Evolutionary conservation across 1,140 invertebrate species (phyloP).

Genomic region (Stegodyphus dumicola): DNA sequence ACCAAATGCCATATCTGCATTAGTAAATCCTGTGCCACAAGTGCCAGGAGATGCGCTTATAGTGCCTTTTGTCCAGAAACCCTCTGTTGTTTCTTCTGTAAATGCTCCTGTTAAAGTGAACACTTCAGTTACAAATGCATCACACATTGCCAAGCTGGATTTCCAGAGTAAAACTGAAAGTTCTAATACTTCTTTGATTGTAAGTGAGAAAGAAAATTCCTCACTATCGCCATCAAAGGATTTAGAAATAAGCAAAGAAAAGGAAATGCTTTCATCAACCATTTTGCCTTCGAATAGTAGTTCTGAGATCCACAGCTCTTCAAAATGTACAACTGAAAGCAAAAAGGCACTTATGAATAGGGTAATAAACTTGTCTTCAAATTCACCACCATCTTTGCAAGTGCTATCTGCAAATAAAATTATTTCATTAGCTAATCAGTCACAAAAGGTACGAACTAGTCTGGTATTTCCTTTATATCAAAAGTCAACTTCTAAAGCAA

Average conservation of each 20-base stretch:
- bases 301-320: not conserved
- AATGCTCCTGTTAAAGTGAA: not conserved
- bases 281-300: not conserved
- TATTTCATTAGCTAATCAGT: constrained; percentile 45
- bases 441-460: constrained; percentile 24
- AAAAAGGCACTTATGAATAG: too few species aligned
- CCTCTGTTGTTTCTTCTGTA: not conserved
- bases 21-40: constrained; percentile 28
- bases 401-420: constrained; percentile 56
- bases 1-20: constrained; percentile 24
- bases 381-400: constrained; percentile 47
- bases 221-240: not conserved
- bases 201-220: not conserved
- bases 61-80: constrained; percentile 44
- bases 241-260: not conserved
- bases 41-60: constrained; percentile 11
- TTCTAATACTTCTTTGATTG: too few species aligned
- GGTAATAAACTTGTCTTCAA: constrained; percentile 16
- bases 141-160: not conserved
- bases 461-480: constrained; percentile 7
- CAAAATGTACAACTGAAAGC: too few species aligned
- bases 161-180: not conserved
- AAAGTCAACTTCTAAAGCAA: not conserved
- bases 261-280: not conserved
- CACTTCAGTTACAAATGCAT: not conserved